Evolutionary conservation across 2,888 invertebrate species (phyloP).

Genomic region (Cerastoderma edule): DNA sequence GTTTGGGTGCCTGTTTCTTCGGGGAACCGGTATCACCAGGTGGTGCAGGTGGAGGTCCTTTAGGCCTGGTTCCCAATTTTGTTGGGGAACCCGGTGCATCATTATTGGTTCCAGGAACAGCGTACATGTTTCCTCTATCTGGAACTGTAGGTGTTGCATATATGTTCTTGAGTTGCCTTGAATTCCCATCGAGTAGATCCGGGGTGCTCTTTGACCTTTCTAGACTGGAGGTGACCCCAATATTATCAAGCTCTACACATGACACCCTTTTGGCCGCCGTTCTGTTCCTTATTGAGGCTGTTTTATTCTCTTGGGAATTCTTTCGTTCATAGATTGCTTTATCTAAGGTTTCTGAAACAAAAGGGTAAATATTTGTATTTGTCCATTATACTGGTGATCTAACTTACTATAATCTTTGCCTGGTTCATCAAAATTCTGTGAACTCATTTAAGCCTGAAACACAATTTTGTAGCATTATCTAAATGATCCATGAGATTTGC

Average conservation of each 20-base stretch:
- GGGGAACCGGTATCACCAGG: slow-evolving; percentile 62
- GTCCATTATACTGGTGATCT: no score
- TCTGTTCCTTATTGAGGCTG: slow-evolving; percentile 95
- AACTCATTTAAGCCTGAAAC: no score
- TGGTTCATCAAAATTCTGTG: no score
- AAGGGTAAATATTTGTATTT: no score
- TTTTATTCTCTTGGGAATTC: slow-evolving; percentile 85
- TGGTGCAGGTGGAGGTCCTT: slow-evolving; percentile 66
- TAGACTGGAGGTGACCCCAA: slow-evolving; percentile 60
- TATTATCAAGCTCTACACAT: slow-evolving; percentile 71
- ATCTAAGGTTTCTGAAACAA: slow-evolving; percentile 80
- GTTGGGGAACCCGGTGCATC: slow-evolving; percentile 42
- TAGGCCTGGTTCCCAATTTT: slow-evolving; percentile 52
- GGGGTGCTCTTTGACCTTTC: slow-evolving; percentile 78
- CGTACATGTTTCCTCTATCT: slow-evolving; percentile 44
- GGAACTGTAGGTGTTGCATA: slow-evolving; percentile 68
- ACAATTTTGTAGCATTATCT: no score
- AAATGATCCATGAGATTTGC: no score
- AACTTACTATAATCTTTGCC: no score
- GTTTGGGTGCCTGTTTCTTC: slow-evolving; percentile 67
- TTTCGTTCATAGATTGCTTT: slow-evolving; percentile 75
- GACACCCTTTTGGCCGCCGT: slow-evolving; percentile 84
- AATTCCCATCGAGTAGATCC: slow-evolving; percentile 62
- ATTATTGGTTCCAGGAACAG: slow-evolving; percentile 38
- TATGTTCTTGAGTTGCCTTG: slow-evolving; percentile 23